Percentiles rank a stretch among this genome's conserved stretches.
Conservation (phyloP, 2,888 invertebrate genomes). For the Pyralis farinalis region DNA sequence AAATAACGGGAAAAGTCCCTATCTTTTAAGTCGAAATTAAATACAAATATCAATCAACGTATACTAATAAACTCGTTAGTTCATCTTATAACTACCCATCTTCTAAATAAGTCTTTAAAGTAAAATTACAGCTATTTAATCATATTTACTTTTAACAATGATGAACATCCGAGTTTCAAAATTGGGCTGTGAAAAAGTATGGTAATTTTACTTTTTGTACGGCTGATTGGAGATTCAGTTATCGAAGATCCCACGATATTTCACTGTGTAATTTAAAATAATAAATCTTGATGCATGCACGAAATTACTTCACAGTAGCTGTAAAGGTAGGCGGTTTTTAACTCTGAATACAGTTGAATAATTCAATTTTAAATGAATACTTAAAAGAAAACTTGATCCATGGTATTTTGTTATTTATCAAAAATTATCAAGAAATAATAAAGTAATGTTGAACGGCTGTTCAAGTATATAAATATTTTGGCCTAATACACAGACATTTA, state of each 20-base stretch:
- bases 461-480: no score
- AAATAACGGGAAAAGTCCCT: no score
- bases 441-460: no score
- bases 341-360: neutral
- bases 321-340: neutral
- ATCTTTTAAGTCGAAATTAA: no score
- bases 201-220: neutral
- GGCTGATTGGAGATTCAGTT: neutral
- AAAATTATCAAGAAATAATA: no score
- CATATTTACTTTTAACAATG: neutral
- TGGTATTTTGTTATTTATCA: no score
- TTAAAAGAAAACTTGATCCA: no score
- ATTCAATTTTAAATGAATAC: neutral
- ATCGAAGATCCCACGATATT: constrained; percentile 19
- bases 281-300: constrained; percentile 39
- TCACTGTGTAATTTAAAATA: constrained; percentile 35
- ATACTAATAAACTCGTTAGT: no score
- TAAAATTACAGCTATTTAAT: constrained; percentile 3
- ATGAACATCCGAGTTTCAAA: neutral
- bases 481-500: no score
- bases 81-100: no score
- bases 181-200: neutral
- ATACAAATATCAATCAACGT: no score
- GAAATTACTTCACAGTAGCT: constrained; percentile 26
- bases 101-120: neutral